Evolutionary conservation across 2,797 vertebrate genomes (phyloP).

Genomic region (Chelon auratus): DNA sequence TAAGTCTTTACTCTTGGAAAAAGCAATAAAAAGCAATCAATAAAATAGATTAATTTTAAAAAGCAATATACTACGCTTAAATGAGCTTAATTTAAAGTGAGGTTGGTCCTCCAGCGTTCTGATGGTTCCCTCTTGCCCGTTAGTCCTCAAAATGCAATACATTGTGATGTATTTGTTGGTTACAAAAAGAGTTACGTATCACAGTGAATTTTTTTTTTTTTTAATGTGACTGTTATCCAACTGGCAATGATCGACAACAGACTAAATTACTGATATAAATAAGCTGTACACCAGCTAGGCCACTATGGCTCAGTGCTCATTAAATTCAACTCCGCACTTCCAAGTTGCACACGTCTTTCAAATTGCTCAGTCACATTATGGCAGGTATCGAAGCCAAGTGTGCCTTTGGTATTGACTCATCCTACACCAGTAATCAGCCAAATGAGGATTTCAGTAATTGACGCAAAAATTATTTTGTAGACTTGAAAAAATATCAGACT

Average conservation of each 20-base stretch:
- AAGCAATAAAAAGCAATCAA: neutral
- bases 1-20: neutral
- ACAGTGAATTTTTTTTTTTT: conserved; percentile 12
- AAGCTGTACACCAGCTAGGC: conserved; percentile 40
- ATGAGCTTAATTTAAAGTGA: neutral
- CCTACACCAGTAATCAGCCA: conserved; percentile 59
- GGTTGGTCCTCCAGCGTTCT: neutral
- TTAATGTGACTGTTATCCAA: conserved; percentile 49
- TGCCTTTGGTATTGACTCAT: conserved; percentile 56
- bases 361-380: conserved; percentile 39
- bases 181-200: conserved; percentile 7
- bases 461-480: conserved; percentile 47
- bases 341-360: conserved; percentile 48
- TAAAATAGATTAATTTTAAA: neutral
- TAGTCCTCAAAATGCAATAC: neutral
- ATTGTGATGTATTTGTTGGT: conserved; percentile 23
- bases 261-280: conserved; percentile 47
- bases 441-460: conserved; percentile 56
- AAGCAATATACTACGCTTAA: no score
- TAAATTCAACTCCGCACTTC: conserved; percentile 53
- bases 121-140: neutral
- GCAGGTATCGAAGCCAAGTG: conserved; percentile 53
- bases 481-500: conserved; percentile 22
- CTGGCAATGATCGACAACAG: conserved; percentile 39
- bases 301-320: conserved; percentile 41